Evolutionary conservation across 2,888 invertebrate species (phyloP), one percentile per base, ranked within the genome.

Genomic region (Eupsilia transversa): DNA sequence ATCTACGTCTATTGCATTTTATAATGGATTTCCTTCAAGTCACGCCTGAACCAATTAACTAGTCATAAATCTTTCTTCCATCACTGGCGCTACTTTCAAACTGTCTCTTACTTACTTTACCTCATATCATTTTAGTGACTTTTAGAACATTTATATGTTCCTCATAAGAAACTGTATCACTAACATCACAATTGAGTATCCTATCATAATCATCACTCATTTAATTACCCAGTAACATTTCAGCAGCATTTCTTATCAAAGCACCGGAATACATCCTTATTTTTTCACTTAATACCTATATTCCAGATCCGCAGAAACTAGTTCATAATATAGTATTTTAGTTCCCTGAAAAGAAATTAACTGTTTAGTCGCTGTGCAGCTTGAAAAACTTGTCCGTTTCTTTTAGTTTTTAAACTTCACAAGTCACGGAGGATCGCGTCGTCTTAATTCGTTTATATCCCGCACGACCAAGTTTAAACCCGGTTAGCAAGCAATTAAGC

Each of bases 401-500:
- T 77, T 73, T 71, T 76, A 73, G 68, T 84, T 82, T 77, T 74
- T 60, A 68, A 64, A 77, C 76, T 82, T 78, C 74, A 74, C 76
- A 71, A 80, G 84, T 82, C 78, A 74, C 63, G 68, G 72, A 66
- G 72, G 67, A 73, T 64, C 66, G 68, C 76, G 66, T 82, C 77
- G 72, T 61, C 72, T 80, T 86, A 84, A 86, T 84, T 84, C 84
- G 72, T 77, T 85, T 86, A 84, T 75, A 74, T 68, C 57, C 68
- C 68, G 75, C 74, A 72, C 73, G 76, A 57, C 77, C 72, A 87
- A 86, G 57, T 82, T 86, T 79, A 77, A 87, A 82, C 79, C 54
- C 76, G 54, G 82, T 86, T 87, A 86, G 73, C 59, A 59, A 82
- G 84, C 85, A 86, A 86, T 86, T 86, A 86, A 68, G 82, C 76